A percentile compares a stretch with the other conserved stretches of the same genome.
Conservation (phyloP, 2,797 vertebrate species). For the Enteromius thamalakanensis region DNA sequence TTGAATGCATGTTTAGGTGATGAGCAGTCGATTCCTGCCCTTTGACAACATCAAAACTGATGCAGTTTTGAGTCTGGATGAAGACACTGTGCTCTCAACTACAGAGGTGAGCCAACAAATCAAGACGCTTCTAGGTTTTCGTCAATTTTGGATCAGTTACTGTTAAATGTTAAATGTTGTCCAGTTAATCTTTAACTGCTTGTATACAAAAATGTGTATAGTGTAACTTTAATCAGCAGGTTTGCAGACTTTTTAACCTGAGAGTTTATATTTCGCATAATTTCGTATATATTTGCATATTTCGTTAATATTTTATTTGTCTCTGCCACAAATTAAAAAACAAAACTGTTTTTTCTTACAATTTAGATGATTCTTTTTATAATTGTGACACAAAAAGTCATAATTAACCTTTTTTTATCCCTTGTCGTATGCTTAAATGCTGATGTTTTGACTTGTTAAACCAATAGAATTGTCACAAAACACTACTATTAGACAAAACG, state of each 20-base stretch:
- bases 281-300: too few species aligned
- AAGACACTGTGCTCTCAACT: constrained; percentile 98
- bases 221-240: too few species aligned
- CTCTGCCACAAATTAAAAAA: too few species aligned
- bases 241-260: background rate
- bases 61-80: constrained; percentile 95
- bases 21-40: constrained; percentile 97
- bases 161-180: background rate
- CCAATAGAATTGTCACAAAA: background rate
- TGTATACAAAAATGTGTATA: too few species aligned
- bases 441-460: background rate
- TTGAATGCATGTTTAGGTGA: constrained; percentile 80
- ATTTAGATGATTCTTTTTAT: background rate
- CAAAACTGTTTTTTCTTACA: background rate
- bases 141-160: background rate
- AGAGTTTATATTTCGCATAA: background rate
- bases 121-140: background rate
- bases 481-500: background rate
- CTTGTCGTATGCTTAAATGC: background rate
- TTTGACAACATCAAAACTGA: constrained; percentile 94
- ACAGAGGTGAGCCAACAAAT: constrained; percentile 84
- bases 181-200: too few species aligned
- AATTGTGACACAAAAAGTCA: background rate
- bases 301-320: too few species aligned
- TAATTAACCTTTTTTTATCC: background rate